Percentiles rank a stretch among this genome's conserved stretches.
Conservation (phyloP, 2,797 vertebrate genomes). For the Jordanella pulchra region DNA sequence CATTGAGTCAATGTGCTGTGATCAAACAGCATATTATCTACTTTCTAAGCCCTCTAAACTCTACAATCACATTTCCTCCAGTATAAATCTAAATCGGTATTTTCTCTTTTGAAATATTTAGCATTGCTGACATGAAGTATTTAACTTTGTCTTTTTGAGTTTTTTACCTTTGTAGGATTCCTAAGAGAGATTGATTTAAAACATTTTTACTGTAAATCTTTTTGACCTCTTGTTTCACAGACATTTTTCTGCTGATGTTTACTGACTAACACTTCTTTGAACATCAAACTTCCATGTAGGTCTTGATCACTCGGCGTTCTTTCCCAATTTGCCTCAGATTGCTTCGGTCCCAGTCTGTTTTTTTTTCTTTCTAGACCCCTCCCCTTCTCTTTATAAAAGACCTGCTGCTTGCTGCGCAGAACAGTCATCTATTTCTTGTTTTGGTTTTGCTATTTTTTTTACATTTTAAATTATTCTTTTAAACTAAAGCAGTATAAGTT, state of each 20-base stretch:
- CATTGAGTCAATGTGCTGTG: constrained; percentile 26
- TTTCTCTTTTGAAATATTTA: constrained; percentile 26
- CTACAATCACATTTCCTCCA: constrained; percentile 39
- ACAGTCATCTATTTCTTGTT: constrained; percentile 37
- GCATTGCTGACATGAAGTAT: constrained; percentile 29
- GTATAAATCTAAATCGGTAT: constrained; percentile 18
- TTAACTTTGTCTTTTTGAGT: constrained; percentile 44
- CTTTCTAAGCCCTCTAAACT: constrained; percentile 45
- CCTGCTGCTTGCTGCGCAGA: constrained; percentile 34
- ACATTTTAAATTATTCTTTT: too few relatives aligned
- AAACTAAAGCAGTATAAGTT: background rate
- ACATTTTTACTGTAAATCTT: background rate
- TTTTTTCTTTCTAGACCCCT: constrained; percentile 38
- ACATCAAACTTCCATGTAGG: constrained; percentile 20
- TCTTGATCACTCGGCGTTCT: constrained; percentile 17
- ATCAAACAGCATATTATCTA: constrained; percentile 27
- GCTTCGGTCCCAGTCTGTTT: constrained; percentile 47
- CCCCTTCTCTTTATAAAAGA: constrained; percentile 62
- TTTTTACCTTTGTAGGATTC: background rate
- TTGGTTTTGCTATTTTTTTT: constrained; percentile 39
- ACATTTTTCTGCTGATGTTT: background rate
- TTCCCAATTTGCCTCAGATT: constrained; percentile 29
- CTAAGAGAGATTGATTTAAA: background rate
- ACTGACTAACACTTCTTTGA: too few relatives aligned
- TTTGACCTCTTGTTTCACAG: too few relatives aligned